Base-by-base conservation (phyloP, 1,140 invertebrate species). In the Leptinotarsa texana region DNA sequence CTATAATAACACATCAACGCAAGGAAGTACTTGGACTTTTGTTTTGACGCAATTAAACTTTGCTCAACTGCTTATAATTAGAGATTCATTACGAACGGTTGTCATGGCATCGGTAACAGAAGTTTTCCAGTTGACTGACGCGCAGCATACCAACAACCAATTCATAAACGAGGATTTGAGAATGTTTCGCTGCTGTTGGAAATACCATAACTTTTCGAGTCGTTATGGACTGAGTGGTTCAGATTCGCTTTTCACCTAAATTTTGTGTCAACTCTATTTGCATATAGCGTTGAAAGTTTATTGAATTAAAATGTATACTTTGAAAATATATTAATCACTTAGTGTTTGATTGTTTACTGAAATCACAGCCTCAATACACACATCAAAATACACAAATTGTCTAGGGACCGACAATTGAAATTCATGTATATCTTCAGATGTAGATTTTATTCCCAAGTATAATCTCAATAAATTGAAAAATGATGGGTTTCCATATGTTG, bases 101-200 rank as follows among this genome's bases (percentile, higher is more conserved):
- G 74, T 74, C 68, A 76, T 76, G 72, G 69, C 74, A 78, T 70
- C 77, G 67, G 68, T 33, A 75, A 75, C 69, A 67, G 65, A 67
- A 73, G 76, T 74, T 77, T 77, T 79, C 76, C 66, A 63, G 73
- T 72, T 72, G 75, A 75, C 63, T 77, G 78, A 73, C 73, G 51
- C 51, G 51, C 51, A 57, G 15, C 51, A 57, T 57, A 15, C 51
- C 51, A 57, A 18, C 15, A 57, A 18, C 15, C n/a, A 57, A 57
- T 18, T 57, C 51, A 57, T 57, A 57, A 57, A 57, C 51, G 51
- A 6, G 51, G n/a, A 57, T 57, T 57, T 18, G 51, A 57, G 51
- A 57, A 57, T 57, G 51, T 57, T 57, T 57, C 51, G 15, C 51
- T 18, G 17, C 0, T 57, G 51, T 17, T 57, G 17, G 15, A 57